Evolutionary conservation across 2,888 invertebrate genomes (phyloP), one percentile per base, ranked within the genome.

Genomic region (Hedychridium roseum): DNA sequence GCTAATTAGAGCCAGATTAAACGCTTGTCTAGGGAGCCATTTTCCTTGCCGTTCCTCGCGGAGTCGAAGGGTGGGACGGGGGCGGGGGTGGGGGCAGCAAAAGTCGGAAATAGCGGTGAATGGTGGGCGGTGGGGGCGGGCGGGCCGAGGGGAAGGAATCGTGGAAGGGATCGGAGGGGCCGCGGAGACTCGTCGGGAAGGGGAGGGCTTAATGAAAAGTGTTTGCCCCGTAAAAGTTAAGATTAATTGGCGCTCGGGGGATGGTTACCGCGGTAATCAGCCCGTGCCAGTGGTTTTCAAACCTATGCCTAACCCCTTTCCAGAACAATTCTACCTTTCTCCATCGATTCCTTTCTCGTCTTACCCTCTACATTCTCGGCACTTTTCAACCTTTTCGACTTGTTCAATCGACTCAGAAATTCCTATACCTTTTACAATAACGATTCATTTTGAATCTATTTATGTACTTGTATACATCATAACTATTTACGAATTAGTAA

Each of bases 1-100:
- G 82, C 83, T 83, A 84, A 84, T 84, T 84, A 83, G 83, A 82
- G 81, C 83, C 83, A 83, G 83, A 84, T 84, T 84, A 83, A 84
- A 83, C 82, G 83, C 82, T 82, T 82, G 83, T 83, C 83, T 81
- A 81, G 82, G 82, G 82, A 83, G 82, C 81, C 82, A 83, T 83
- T 83, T 74, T 73, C 70, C 61, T 69, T 66, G 66, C 64, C 63
- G 62, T 60, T 59, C 58, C 61, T 62, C 60, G 50, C 50, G 54
- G 63, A 48, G 60, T 43, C 38, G 54, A 39, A 43, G n/a, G n/a
- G n/a, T n/a, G n/a, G n/a, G n/a, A n/a, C n/a, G n/a, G n/a, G n/a
- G n/a, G n/a, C n/a, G n/a, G n/a, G n/a, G n/a, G n/a, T n/a, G n/a
- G n/a, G n/a, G n/a, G n/a, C n/a, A n/a, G n/a, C n/a, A n/a, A n/a